Base-by-base conservation (phyloP, 2,888 invertebrate species). In the Polymixis flavicincta region DNA sequence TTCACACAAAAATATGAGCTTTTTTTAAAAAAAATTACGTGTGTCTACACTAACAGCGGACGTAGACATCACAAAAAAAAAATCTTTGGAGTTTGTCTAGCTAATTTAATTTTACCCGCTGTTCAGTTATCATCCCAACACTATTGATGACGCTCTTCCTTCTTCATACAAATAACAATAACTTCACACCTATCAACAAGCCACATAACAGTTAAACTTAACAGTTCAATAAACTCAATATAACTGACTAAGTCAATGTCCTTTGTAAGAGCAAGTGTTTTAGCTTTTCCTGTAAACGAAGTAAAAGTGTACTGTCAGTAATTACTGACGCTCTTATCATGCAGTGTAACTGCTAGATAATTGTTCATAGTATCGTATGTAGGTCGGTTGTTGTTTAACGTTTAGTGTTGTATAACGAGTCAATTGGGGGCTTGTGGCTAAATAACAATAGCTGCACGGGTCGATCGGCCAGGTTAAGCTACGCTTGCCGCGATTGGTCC, bases 321-420 rank as follows among this genome's bases (percentile, higher is more conserved):
- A 84, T 83, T 77, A 82, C 69, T 76, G 77, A 64, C 60, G 48
- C 50, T 63, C 45, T 82, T 84, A 82, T 84, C 82, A 71, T 74
- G 57, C 70, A 50, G n/a, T 71, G 61, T 73, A 74, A 60, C 13
- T 19, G 55, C 22, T 64, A 50, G 66, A 69, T 82, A 85, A 84
- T 85, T 75, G 76, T 59, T 74, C 19, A 65, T 70, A 63, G 37
- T 37, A 65, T 25, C 37, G 72, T 64, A 85, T 83, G 64, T 80
- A 60, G 85, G 85, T 83, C 67, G 77, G 48, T 50, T 67, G 76
- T 84, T 74, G 73, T 77, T 84, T n/a, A n/a, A n/a, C n/a, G n/a
- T n/a, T 84, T 85, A 84, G 78, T 85, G 84, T 80, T 76, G 70
- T 78, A 76, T 80, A 84, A 84, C 85, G 74, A 84, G 84, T 72